Conservation (phyloP, 2,797 vertebrate species). For the Cephalopachus bancanus region DNA sequence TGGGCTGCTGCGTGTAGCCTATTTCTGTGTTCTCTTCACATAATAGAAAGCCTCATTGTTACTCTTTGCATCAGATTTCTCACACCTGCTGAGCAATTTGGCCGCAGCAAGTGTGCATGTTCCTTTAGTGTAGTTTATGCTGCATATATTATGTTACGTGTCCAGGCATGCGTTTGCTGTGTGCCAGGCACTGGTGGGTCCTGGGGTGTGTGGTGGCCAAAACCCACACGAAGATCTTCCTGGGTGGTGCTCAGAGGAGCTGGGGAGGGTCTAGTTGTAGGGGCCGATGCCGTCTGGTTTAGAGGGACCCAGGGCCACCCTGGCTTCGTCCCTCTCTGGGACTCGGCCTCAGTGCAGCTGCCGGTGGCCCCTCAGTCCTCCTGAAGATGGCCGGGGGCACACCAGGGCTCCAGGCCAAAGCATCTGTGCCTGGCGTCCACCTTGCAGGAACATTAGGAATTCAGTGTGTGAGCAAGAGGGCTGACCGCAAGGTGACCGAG, state of each 20-base stretch:
- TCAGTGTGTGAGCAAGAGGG: background rate
- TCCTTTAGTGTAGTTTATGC: background rate
- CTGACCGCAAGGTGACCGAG: background rate
- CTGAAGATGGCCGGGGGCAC: background rate
- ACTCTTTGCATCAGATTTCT: background rate
- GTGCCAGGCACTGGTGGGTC: too few species aligned
- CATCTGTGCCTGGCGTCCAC: too few species aligned
- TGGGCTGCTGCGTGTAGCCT: accelerated
- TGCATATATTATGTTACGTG: accelerated
- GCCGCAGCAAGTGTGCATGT: background rate
- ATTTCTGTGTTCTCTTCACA: background rate
- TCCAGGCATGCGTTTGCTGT: background rate
- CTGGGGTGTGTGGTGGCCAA: background rate
- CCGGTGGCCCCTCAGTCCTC: background rate
- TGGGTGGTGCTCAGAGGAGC: background rate
- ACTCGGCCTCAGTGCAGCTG: background rate
- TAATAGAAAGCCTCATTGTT: background rate
- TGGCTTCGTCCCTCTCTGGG: background rate
- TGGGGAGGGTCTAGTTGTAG: background rate
- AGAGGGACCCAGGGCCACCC: background rate
- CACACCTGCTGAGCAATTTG: background rate
- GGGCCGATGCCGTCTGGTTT: background rate
- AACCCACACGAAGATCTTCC: background rate
- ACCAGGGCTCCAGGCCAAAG: background rate
- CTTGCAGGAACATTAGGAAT: background rate